phyloP scores from a whole-genome alignment of 2,113 vertebrate genomes.

The Sus scrofa region DNA sequence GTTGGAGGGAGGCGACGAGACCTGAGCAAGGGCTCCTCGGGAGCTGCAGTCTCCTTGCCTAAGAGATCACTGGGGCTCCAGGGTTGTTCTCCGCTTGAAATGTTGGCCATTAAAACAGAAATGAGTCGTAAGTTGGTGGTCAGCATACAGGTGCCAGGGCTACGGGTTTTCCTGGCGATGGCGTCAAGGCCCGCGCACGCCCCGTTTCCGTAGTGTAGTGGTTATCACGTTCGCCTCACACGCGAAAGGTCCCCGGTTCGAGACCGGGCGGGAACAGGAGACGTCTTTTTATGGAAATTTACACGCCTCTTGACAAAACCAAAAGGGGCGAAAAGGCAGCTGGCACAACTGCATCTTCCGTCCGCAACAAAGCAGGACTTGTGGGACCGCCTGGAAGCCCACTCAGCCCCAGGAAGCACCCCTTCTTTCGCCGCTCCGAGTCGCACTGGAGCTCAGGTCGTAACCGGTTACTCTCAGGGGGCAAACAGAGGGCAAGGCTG shows the following conservation, averaged over 20 bases:
- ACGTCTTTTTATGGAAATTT: too few relatives aligned
- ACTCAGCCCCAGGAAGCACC: neutral
- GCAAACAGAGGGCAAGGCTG: neutral
- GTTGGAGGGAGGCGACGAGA: neutral
- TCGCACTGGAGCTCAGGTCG: neutral
- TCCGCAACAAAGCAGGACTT: neutral
- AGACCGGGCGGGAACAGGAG: neutral
- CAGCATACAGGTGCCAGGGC: neutral
- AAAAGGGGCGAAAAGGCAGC: neutral
- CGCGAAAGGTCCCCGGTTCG: fast-evolving
- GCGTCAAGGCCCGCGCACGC: fast-evolving
- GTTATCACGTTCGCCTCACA: neutral
- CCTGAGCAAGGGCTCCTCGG: too few relatives aligned
- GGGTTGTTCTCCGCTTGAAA: neutral
- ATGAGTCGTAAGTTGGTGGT: neutral
- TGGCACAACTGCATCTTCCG: neutral
- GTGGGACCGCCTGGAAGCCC: neutral
- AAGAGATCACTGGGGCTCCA: neutral
- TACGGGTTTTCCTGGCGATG: neutral
- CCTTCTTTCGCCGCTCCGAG: neutral
- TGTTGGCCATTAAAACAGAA: too few relatives aligned
- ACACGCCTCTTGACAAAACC: neutral
- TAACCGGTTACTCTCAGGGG: neutral
- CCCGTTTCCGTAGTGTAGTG: neutral
- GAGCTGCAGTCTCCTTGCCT: neutral